These are phyloP conservation scores for Epicampocera succincta DNA, from an alignment of 2,888 invertebrate species.

Conservation along the genomic window DNA sequence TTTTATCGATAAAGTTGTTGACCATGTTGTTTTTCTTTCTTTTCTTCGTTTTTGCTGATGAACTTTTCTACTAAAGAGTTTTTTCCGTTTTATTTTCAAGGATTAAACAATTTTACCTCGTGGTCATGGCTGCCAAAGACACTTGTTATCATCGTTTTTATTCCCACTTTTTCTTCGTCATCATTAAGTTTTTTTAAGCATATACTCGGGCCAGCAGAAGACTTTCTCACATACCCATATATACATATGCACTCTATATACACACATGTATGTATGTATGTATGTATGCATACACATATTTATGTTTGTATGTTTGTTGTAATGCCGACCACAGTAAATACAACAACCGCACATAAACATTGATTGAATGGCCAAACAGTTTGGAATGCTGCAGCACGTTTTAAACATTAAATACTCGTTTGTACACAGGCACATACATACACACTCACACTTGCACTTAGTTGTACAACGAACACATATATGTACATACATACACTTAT, in stretches of 20 bases:
- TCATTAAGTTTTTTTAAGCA: neutral
- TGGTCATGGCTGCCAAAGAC: constrained; percentile 57
- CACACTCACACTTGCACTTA: neutral
- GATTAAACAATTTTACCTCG: constrained; percentile 61
- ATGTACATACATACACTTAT: too few relatives aligned
- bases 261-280: too few relatives aligned
- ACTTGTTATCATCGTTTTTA: constrained; percentile 45
- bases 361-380: constrained; percentile 63
- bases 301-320: neutral
- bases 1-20: constrained; percentile 66
- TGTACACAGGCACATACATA: constrained; percentile 53
- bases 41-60: constrained; percentile 26
- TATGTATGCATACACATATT: neutral
- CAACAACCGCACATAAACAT: constrained; percentile 66
- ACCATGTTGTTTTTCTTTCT: constrained; percentile 37
- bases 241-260: neutral
- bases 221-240: neutral
- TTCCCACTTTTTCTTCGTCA: constrained; percentile 31
- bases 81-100: constrained; percentile 51
- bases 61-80: constrained; percentile 39
- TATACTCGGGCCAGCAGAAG: too few relatives aligned
- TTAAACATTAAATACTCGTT: constrained; percentile 68
- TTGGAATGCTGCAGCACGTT: constrained; percentile 66
- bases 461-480: too few relatives aligned
- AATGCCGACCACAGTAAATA: constrained; percentile 52